Evolutionary conservation across 2,888 invertebrate species (phyloP), one percentile per base, ranked within the genome.

Genomic region (Masnerella sp.): DNA sequence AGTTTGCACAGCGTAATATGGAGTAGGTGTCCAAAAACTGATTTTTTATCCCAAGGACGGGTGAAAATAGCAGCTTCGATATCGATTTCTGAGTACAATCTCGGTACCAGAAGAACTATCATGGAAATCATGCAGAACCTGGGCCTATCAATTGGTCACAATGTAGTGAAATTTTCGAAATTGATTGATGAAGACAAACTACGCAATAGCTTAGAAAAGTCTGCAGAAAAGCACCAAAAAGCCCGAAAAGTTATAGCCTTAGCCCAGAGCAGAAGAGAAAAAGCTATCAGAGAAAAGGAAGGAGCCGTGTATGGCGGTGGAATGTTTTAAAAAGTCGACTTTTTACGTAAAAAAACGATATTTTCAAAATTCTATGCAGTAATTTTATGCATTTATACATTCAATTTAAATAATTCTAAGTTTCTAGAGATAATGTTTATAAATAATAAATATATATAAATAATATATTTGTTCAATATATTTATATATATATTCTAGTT

Each of bases 1-100:
- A 64, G 58, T 32, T 36, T 72, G 18, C 76, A 52, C 22, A 43
- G 47, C 8, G 15, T 36, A 3, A 69, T 74, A 20, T 74, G 68
- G 58, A 67, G 28, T 58, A 52, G 38, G 8, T 73, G 68, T 36
- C 42, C 58, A 12, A 64, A 69, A 42, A 70, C 8, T 8, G 18
- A 11, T 0, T 52, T 9, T 36, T 40, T 58, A 22, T 58, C 45
- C 12, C 25, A 34, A 58, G 22, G 9, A 18, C 45, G 58, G 8
- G 58, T 58, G 8, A 32, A 25, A 47, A 11, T 40, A 20, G 51
- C 42, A 9, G 62, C 43, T 14, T 62, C 51, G 5, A 52, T 70
- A 54, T 18, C 61, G 17, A 58, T 52, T 30, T 51, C 49, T 22
- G 61, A 61, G 47, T 76, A 47, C 45, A 73, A 73, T 45, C 36